Evolutionary conservation across 2,888 invertebrate species (phyloP).

Genomic region (Clitarchus hookeri): DNA sequence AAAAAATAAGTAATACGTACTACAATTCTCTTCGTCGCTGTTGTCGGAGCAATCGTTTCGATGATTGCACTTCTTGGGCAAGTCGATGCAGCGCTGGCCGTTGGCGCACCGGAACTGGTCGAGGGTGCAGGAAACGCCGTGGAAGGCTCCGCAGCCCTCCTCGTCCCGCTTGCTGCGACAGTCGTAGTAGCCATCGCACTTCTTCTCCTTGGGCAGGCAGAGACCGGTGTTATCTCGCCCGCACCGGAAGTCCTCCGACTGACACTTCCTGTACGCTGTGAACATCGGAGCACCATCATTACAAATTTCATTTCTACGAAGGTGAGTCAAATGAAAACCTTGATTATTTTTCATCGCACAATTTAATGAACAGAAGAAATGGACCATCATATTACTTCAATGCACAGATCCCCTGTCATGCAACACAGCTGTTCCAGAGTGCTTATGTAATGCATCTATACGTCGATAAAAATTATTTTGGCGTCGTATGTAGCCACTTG

Average conservation of each 20-base stretch:
- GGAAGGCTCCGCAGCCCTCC: constrained; percentile 66
- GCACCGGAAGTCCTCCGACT: constrained; percentile 86
- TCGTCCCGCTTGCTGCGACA: constrained; percentile 86
- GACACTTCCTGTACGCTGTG: constrained; percentile 85
- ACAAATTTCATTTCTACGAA: neutral
- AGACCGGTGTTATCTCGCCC: constrained; percentile 67
- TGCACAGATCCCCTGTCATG: too few relatives aligned
- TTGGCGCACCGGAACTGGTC: constrained; percentile 86
- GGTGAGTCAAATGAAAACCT: too few relatives aligned
- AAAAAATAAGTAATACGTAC: constrained; percentile 58
- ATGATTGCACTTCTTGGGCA: constrained; percentile 80
- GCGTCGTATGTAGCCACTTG: too few relatives aligned
- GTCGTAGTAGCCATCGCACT: constrained; percentile 90
- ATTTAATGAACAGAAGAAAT: too few relatives aligned
- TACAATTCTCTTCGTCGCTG: constrained; percentile 88
- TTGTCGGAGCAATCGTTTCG: constrained; percentile 89
- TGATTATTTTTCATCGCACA: too few relatives aligned
- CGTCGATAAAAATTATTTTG: too few relatives aligned
- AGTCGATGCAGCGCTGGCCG: constrained; percentile 80
- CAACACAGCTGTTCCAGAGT: too few relatives aligned
- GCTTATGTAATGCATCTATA: too few relatives aligned
- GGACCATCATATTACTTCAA: too few relatives aligned
- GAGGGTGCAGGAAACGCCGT: constrained; percentile 64
- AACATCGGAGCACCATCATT: neutral
- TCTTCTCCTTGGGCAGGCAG: constrained; percentile 86